phyloP scores from a whole-genome alignment of 1,140 invertebrate species.

The Brachionus angularis region DNA sequence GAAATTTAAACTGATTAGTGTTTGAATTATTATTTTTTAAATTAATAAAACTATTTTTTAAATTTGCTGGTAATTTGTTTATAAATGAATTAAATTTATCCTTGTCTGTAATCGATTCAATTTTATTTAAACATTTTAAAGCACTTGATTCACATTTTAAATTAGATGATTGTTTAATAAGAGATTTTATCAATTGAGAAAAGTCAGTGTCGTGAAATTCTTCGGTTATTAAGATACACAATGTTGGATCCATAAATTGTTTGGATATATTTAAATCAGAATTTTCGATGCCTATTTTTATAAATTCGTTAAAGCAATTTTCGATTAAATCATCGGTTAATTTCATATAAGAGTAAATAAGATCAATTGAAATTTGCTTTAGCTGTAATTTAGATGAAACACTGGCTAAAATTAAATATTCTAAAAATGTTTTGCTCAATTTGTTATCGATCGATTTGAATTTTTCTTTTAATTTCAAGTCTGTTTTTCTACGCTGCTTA shows the following conservation, averaged over 20 bases:
- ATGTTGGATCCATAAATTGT: conserved; percentile 45
- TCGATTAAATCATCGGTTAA: conserved; percentile 26
- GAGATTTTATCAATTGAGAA: conserved; percentile 51
- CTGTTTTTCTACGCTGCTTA: neutral
- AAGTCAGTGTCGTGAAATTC: conserved; percentile 54
- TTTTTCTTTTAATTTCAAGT: conserved; percentile 7
- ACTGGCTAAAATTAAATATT: conserved; percentile 7
- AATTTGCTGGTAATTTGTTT: conserved; percentile 47
- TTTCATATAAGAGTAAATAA: conserved; percentile 42
- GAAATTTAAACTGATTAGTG: neutral
- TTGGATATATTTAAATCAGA: neutral
- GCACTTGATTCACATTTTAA: neutral
- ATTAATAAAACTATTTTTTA: conserved; percentile 52
- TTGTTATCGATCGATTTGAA: conserved; percentile 13
- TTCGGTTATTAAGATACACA: conserved; percentile 56
- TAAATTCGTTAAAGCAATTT: conserved; percentile 32
- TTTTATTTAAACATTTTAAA: conserved; percentile 29
- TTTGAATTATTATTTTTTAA: conserved; percentile 31
- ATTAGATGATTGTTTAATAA: conserved; percentile 49
- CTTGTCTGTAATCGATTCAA: conserved; percentile 1
- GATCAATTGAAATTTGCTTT: conserved; percentile 32
- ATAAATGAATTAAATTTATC: conserved; percentile 45
- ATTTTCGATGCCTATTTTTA: conserved; percentile 26
- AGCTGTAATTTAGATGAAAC: conserved; percentile 7
- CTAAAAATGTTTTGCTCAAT: neutral